Percentiles rank a stretch among this genome's conserved stretches.
These are phyloP conservation scores for Limnephilus marmoratus DNA, from an alignment of 2,888 invertebrate species.

Conservation along the genomic window DNA sequence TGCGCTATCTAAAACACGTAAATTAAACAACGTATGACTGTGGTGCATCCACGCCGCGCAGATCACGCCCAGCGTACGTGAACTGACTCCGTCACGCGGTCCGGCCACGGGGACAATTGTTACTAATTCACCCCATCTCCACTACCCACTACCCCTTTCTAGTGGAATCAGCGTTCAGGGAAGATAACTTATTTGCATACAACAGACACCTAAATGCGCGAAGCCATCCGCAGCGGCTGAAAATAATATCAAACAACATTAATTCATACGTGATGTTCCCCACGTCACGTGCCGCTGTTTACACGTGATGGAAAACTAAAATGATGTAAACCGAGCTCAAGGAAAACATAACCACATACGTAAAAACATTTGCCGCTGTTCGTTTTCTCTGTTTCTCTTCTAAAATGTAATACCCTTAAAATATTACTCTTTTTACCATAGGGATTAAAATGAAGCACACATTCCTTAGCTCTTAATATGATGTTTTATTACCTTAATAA, in stretches of 20 bases:
- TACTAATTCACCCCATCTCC: slow-evolving; percentile 49
- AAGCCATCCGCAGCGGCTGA: slow-evolving; percentile 39
- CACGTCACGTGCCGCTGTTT: slow-evolving; percentile 35
- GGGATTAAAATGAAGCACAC: background rate
- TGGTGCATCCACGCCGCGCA: background rate
- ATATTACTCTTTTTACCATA: background rate
- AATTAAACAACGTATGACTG: background rate
- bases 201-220: slow-evolving; percentile 43
- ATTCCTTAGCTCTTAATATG: background rate
- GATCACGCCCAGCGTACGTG: slow-evolving; percentile 37
- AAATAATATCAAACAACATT: slow-evolving; percentile 53
- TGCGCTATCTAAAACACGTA: background rate
- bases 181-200: slow-evolving; percentile 61
- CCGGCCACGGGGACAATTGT: slow-evolving; percentile 51
- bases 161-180: slow-evolving; percentile 50
- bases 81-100: slow-evolving; percentile 1
- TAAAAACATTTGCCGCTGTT: background rate
- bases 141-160: background rate
- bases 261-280: background rate
- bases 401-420: background rate
- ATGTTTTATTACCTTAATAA: background rate
- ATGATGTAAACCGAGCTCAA: background rate
- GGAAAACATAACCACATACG: background rate
- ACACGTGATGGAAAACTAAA: slow-evolving; percentile 18
- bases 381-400: background rate